phyloP scores from a whole-genome alignment of 2,888 invertebrate genomes.

The Craniophora ligustri region DNA sequence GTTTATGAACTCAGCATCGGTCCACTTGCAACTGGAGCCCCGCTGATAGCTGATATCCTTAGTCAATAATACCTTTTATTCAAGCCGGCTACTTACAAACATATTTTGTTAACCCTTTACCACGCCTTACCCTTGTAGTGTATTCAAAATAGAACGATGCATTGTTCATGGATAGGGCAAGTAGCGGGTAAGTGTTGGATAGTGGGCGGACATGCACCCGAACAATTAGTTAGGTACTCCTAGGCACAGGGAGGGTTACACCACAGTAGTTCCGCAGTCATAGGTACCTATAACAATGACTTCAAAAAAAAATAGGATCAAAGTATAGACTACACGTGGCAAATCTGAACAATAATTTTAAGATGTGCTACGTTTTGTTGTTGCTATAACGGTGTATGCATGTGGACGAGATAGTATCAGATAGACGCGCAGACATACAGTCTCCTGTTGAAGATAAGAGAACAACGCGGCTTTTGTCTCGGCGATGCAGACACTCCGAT shows the following conservation, averaged over 20 bases:
- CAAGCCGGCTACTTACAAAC: background rate
- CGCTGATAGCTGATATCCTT: slow-evolving; percentile 24
- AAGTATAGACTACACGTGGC: slow-evolving; percentile 21
- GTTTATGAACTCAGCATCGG: slow-evolving; percentile 29
- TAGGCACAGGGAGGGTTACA: too few species aligned
- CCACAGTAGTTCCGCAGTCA: too few species aligned
- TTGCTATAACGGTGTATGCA: slow-evolving; percentile 31
- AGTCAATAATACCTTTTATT: slow-evolving; percentile 19
- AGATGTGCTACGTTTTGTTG: slow-evolving; percentile 15
- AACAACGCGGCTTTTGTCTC: slow-evolving; percentile 40
- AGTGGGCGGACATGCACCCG: too few species aligned
- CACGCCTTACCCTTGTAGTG: background rate
- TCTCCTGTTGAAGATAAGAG: slow-evolving; percentile 41
- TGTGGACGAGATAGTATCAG: slow-evolving; percentile 36
- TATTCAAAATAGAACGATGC: slow-evolving; percentile 1
- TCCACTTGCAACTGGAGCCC: slow-evolving; percentile 31
- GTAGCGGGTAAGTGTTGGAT: background rate
- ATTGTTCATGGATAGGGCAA: slow-evolving; percentile 9
- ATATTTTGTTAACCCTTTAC: background rate
- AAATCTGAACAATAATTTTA: slow-evolving; percentile 30
- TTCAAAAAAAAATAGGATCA: slow-evolving; percentile 1
- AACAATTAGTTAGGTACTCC: too few species aligned
- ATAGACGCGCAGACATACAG: slow-evolving; percentile 48
- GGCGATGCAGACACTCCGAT: slow-evolving; percentile 36
- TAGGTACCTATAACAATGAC: too few species aligned